Evolutionary conservation across 2,113 vertebrate species (phyloP).

Genomic region (Xenopus laevis): DNA sequence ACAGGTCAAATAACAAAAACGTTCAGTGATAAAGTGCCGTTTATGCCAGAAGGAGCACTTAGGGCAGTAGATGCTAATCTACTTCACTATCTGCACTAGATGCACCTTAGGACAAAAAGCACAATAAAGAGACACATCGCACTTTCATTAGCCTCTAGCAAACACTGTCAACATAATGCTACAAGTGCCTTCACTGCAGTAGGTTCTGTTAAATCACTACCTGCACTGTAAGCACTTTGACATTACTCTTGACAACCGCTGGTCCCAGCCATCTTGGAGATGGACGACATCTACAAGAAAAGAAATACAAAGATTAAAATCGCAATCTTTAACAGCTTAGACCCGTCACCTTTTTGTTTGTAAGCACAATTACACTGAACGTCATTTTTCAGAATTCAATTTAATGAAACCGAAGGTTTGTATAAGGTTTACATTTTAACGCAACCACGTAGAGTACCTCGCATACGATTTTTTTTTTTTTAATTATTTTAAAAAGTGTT

Average conservation of each 20-base stretch:
- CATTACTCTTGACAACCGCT: constrained; percentile 81
- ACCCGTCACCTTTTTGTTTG: no score
- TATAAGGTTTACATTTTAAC: no score
- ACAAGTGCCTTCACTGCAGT: constrained; percentile 99
- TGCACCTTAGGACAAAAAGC: constrained; percentile 99
- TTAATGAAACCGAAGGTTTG: no score
- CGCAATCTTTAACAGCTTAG: background rate
- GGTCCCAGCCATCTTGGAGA: background rate
- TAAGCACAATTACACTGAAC: no score
- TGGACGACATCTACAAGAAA: constrained; percentile 42
- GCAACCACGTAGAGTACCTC: no score
- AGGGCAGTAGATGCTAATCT: constrained; percentile 99
- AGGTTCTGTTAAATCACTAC: constrained; percentile 91
- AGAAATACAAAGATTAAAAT: background rate
- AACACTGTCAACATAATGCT: constrained; percentile 86
- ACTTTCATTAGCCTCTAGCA: constrained; percentile 36
- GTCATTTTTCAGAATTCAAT: no score
- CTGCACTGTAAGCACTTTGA: constrained; percentile 99
- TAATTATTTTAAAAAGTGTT: no score
- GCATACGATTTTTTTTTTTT: no score
- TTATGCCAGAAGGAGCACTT: constrained; percentile 99
- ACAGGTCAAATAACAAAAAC: background rate
- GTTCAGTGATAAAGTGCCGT: constrained; percentile 78
- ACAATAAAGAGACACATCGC: constrained; percentile 51
- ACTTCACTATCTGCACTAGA: constrained; percentile 99